phyloP scores from a whole-genome alignment of 2,888 invertebrate genomes.

The Sphinx pinastri region DNA sequence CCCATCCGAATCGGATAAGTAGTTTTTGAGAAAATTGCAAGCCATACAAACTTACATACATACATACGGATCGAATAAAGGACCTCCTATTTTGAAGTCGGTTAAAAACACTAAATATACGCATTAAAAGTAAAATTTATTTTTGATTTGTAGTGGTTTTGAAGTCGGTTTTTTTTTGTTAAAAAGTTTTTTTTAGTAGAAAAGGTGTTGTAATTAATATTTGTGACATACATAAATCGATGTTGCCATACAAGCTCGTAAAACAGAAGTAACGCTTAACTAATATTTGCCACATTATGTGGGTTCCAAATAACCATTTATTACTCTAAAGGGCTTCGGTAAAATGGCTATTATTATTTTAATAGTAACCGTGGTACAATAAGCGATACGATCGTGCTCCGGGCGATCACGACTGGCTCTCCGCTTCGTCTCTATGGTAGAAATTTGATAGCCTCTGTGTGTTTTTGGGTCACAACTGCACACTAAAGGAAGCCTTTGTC shows the following conservation, averaged over 20 bases:
- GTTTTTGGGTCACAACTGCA: constrained; percentile 66
- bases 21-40: too few relatives aligned
- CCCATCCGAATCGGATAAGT: too few relatives aligned
- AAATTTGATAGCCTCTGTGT: constrained; percentile 69
- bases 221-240: neutral
- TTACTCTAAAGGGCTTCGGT: constrained; percentile 44
- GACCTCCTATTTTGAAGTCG: too few relatives aligned
- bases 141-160: too few relatives aligned
- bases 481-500: constrained; percentile 53
- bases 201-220: neutral
- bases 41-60: too few relatives aligned
- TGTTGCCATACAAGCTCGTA: neutral
- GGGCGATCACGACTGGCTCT: constrained; percentile 57
- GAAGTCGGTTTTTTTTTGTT: too few relatives aligned
- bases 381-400: constrained; percentile 56
- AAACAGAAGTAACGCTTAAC: constrained; percentile 12
- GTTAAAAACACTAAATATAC: too few relatives aligned
- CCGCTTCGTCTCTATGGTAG: constrained; percentile 49
- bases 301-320: constrained; percentile 27
- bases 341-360: constrained; percentile 59
- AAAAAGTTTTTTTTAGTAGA: too few relatives aligned
- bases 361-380: constrained; percentile 53
- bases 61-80: too few relatives aligned
- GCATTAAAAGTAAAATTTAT: too few relatives aligned
- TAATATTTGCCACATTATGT: constrained; percentile 11